phyloP scores from a whole-genome alignment of 2,888 invertebrate species.

The Rotaria sp. region DNA sequence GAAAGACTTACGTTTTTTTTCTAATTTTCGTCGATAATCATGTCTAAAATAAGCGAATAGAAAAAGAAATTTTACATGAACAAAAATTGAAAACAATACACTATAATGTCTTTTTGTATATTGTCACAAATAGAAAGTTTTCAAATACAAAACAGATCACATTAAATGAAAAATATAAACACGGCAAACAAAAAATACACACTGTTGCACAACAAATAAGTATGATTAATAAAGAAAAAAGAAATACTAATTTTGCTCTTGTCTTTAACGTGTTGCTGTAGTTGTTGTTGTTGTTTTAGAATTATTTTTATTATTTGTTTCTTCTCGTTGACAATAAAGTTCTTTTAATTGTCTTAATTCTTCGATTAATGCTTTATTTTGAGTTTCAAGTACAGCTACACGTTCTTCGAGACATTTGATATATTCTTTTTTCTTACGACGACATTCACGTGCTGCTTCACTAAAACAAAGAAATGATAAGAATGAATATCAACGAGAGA shows the following conservation, averaged over 20 bases:
- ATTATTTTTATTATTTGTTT: background rate
- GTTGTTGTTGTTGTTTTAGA: background rate
- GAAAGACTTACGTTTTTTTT: background rate
- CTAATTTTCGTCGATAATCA: background rate
- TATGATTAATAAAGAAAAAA: background rate
- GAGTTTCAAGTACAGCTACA: conserved; percentile 96
- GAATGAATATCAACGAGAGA: conserved; percentile 10
- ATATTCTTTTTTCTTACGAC: conserved; percentile 98
- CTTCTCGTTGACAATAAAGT: conserved; percentile 68
- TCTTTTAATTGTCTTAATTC: conserved; percentile 95
- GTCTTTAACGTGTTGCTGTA: background rate
- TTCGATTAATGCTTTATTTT: conserved; percentile 97
- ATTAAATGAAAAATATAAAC: background rate
- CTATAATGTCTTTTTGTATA: background rate
- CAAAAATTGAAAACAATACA: background rate
- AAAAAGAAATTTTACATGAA: background rate
- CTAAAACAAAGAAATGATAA: conserved; percentile 57
- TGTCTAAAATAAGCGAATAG: background rate
- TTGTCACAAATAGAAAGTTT: background rate
- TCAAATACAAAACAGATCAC: background rate
- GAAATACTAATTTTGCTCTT: background rate
- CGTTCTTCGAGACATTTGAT: conserved; percentile 99
- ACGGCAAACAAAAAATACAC: background rate
- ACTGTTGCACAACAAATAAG: background rate
- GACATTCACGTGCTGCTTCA: conserved; percentile 95